A percentile compares a stretch with the other conserved stretches of the same genome.
These are phyloP conservation scores for Ectemnius continuus DNA, from an alignment of 2,888 invertebrate genomes.

Conservation along the genomic window DNA sequence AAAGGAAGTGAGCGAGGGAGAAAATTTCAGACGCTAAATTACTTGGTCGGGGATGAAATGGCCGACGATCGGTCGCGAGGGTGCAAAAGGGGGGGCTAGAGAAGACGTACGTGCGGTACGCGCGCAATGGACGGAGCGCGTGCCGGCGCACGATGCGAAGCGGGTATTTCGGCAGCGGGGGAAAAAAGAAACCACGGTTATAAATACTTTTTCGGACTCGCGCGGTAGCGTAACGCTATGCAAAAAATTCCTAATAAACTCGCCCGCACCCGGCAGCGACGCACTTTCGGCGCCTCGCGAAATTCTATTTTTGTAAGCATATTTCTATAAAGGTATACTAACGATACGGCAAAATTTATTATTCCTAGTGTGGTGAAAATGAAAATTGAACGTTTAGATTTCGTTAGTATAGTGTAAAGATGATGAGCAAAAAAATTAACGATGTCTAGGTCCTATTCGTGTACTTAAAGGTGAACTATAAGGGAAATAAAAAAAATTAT, in stretches of 20 bases:
- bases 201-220: conserved; percentile 6
- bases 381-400: conserved; percentile 78
- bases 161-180: conserved; percentile 1
- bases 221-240: conserved; percentile 30
- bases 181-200: conserved; percentile 8
- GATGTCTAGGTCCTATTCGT: conserved; percentile 79
- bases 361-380: conserved; percentile 78
- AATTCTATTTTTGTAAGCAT: conserved; percentile 79
- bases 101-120: conserved; percentile 34
- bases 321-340: conserved; percentile 78
- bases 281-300: conserved; percentile 76
- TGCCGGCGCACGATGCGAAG: conserved; percentile 17
- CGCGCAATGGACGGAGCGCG: conserved; percentile 18
- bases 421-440: conserved; percentile 73
- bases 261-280: conserved; percentile 72
- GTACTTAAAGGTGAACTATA: conserved; percentile 72
- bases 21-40: conserved; percentile 74
- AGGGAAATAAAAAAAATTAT: conserved; percentile 73
- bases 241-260: conserved; percentile 64
- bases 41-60: conserved; percentile 72
- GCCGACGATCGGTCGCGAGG: conserved; percentile 68
- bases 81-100: conserved; percentile 25
- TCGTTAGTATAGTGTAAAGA: conserved; percentile 78
- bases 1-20: conserved; percentile 46
- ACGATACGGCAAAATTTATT: conserved; percentile 78